Evolutionary conservation across 1,140 invertebrate species (phyloP), one percentile per base, ranked within the genome.

Genomic region (Drosophila arizonae): DNA sequence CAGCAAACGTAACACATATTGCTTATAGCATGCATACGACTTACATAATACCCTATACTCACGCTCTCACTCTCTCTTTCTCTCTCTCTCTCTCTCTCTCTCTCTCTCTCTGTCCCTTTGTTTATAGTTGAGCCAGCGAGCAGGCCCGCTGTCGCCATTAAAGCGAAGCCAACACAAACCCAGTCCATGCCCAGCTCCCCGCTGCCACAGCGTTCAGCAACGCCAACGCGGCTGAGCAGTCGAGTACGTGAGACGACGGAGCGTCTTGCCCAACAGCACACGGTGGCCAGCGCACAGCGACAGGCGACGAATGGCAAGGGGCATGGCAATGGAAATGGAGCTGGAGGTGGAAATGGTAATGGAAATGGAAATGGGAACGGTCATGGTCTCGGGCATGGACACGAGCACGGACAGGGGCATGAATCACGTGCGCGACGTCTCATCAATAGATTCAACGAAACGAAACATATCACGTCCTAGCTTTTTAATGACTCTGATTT

Each of bases 241-340:
- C 88, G 91, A 21, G 90, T 92, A 13, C 77, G 76, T 0, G 91
- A 92, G 73, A 78, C 90, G 6, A 81, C 91, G 24, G 89, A 89
- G 51, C 86, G 91, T 41, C 79, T 92, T 58, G 78, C 91, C 72
- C 81, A 88, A 63, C 90, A 91, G 64, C 90, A 91, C 45, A 91
- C 90, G 17, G 74, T 90, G 63, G 56, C 86, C 41, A 89, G 81
- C 48, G 86, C 85, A 48, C 85, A 78, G 54, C 55, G 81, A 33
- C 68, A 74, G 5, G 30, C 48, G 5, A 24, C 48, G 43, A 65
- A 48, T 17, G 46, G 77, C 21, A 73, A 58, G 43, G 79, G 46
- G 6, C 45, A 15, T 21, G 71, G 61, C 0, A 67, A 46, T 33
- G 58, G 56, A 0, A 57, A 62, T 17, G 43, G 48, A 0, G 57